Evolutionary conservation across 2,797 vertebrate species (phyloP).

Genomic region (Coluber constrictor): DNA sequence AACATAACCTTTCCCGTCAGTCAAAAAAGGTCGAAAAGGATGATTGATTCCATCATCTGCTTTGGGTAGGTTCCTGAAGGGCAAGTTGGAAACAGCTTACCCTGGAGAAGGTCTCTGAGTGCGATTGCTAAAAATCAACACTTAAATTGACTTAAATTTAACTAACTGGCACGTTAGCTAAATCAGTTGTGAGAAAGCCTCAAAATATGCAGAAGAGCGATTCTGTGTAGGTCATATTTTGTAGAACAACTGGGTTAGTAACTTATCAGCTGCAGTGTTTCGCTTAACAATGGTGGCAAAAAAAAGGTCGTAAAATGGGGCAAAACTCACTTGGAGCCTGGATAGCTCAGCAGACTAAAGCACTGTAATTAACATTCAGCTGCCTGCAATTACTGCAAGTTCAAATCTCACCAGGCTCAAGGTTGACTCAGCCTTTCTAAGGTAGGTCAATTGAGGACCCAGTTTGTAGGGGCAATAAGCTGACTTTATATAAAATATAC

Average conservation of each 20-base stretch:
- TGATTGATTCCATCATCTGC: not conserved
- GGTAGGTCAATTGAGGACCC: too few relatives aligned
- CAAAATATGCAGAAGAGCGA: not conserved
- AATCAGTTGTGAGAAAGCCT: not conserved
- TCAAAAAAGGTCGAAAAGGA: conserved; percentile 14
- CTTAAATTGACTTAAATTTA: accelerated
- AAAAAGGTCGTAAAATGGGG: not conserved
- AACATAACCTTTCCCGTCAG: conserved; percentile 8
- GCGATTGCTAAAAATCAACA: not conserved
- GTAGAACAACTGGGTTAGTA: not conserved
- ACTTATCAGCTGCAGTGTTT: not conserved
- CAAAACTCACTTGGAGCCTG: too few relatives aligned
- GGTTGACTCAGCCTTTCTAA: too few relatives aligned
- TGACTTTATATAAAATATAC: too few relatives aligned
- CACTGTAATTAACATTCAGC: too few relatives aligned
- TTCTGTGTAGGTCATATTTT: accelerated
- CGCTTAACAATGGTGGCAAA: not conserved
- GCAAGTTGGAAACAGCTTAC: not conserved
- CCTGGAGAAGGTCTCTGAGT: not conserved
- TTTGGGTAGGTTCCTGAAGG: not conserved
- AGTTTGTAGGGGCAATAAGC: too few relatives aligned
- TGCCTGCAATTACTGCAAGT: too few relatives aligned
- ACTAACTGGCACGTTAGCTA: not conserved
- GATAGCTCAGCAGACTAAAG: too few relatives aligned
- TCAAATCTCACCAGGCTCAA: too few relatives aligned